phyloP scores from a whole-genome alignment of 1,140 invertebrate genomes.

The Papilio xuthus region DNA sequence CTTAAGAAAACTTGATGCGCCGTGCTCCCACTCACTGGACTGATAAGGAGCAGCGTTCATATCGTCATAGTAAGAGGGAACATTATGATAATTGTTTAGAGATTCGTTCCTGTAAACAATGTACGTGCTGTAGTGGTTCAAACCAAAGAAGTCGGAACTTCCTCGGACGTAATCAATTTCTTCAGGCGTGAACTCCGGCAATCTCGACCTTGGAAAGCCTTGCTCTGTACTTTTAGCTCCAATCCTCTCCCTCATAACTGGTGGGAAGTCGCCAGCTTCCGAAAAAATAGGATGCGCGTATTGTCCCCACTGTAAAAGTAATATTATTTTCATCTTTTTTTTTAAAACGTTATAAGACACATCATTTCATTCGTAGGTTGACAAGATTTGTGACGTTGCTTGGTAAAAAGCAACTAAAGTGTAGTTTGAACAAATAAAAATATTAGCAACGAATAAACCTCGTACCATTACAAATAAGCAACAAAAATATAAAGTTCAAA shows the following conservation, averaged over 20 bases:
- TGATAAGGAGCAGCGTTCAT: slow-evolving; percentile 36
- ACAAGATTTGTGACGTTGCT: slow-evolving; percentile 9
- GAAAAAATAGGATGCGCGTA: slow-evolving; percentile 81
- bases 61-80: slow-evolving; percentile 48
- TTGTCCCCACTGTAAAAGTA: slow-evolving; percentile 54
- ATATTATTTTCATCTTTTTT: neutral
- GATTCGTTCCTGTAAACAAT: slow-evolving; percentile 53
- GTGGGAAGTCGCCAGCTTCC: slow-evolving; percentile 82
- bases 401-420: too few relatives aligned
- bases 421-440: too few relatives aligned
- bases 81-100: slow-evolving; percentile 18
- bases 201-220: slow-evolving; percentile 67
- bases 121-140: slow-evolving; percentile 82
- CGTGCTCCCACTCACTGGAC: slow-evolving; percentile 42
- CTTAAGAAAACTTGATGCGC: slow-evolving; percentile 43
- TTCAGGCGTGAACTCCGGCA: slow-evolving; percentile 69
- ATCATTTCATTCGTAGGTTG: too few relatives aligned
- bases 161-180: slow-evolving; percentile 61
- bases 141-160: slow-evolving; percentile 82
- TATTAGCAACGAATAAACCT: too few relatives aligned
- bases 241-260: slow-evolving; percentile 79
- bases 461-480: too few relatives aligned
- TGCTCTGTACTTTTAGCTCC: slow-evolving; percentile 75
- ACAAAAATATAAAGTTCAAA: too few relatives aligned
- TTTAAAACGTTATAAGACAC: too few relatives aligned